phyloP scores from a whole-genome alignment of 2,113 vertebrate genomes.

The Corythornis cristatus region DNA sequence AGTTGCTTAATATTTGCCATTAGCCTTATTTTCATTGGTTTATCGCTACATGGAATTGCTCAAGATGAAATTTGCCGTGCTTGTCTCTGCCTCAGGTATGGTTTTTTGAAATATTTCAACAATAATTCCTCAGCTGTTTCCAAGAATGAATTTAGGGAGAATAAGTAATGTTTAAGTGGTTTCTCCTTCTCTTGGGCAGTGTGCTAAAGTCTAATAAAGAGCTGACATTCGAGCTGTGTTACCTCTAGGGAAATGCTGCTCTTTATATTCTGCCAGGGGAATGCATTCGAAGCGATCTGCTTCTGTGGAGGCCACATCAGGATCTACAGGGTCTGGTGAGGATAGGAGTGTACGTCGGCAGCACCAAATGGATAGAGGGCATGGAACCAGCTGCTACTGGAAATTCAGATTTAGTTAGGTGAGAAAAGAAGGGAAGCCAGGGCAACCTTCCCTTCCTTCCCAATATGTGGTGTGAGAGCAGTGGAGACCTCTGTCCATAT shows the following conservation, averaged over 20 bases:
- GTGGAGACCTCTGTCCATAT: fast-evolving
- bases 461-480: neutral
- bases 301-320: neutral
- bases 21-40: conserved; percentile 2
- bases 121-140: neutral
- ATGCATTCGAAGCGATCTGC: fast-evolving
- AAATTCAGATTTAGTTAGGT: neutral
- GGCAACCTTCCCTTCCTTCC: neutral
- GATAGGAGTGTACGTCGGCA: neutral
- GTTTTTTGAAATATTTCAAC: neutral
- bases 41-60: conserved; percentile 2
- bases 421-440: neutral
- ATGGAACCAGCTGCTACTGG: neutral
- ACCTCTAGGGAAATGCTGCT: neutral
- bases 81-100: neutral
- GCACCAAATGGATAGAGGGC: neutral
- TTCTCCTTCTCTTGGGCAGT: neutral
- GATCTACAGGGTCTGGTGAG: neutral
- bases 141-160: neutral
- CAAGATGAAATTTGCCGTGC: conserved; percentile 5
- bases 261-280: neutral
- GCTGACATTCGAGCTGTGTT: neutral
- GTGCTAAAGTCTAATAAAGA: neutral
- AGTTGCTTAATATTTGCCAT: conserved; percentile 36
- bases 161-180: neutral